These are phyloP conservation scores for Patiria pectinifera DNA, from an alignment of 53 echinoderm and acorn worm species.

Conservation along the genomic window DNA sequence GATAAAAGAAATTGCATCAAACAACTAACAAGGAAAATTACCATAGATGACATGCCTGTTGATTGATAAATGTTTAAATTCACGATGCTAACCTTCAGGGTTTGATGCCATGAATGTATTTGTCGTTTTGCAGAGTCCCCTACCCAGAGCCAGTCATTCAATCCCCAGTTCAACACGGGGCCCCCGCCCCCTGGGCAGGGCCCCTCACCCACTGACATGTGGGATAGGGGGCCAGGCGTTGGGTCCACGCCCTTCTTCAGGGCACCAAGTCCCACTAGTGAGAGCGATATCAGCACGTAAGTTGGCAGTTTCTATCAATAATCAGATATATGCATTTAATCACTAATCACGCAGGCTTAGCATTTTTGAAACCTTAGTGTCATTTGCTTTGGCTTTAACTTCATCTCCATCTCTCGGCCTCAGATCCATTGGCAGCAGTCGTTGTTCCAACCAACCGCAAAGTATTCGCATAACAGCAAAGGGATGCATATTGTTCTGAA, in stretches of 20 bases:
- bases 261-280: slow-evolving; percentile 66
- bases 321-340: too few relatives aligned
- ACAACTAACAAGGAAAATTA: not conserved
- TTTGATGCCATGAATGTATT: not conserved
- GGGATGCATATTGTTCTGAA: too few relatives aligned
- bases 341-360: too few relatives aligned
- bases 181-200: slow-evolving; percentile 23
- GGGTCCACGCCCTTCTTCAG: slow-evolving; percentile 41
- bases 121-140: slow-evolving; percentile 15
- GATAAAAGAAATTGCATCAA: not conserved
- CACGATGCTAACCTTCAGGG: not conserved
- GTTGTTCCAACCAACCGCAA: too few relatives aligned
- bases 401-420: too few relatives aligned
- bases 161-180: slow-evolving; percentile 33
- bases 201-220: slow-evolving; percentile 34
- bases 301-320: not conserved
- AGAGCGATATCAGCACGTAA: slow-evolving; percentile 96
- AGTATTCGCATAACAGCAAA: too few relatives aligned
- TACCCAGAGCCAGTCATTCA: slow-evolving; percentile 23
- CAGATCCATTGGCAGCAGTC: too few relatives aligned
- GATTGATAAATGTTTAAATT: not conserved
- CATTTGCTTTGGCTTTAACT: too few relatives aligned
- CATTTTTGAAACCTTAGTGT: too few relatives aligned
- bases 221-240: slow-evolving; percentile 27
- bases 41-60: too few relatives aligned